These are phyloP conservation scores for Tetheella fluctuosa DNA, from an alignment of 2,888 invertebrate genomes.

Conservation along the genomic window DNA sequence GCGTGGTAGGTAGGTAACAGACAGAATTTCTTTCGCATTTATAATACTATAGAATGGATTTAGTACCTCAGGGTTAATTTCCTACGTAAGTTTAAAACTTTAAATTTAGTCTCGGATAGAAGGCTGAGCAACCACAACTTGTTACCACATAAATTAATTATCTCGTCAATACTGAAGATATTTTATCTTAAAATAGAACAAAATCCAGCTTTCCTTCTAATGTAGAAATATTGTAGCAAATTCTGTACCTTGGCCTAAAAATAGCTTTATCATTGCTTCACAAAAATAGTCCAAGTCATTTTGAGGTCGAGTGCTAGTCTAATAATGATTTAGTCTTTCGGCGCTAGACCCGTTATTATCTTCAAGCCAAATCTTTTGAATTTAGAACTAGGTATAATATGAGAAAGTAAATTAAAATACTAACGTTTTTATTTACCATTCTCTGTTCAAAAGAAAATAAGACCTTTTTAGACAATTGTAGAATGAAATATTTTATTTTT, in stretches of 20 bases:
- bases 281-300: neutral
- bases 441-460: neutral
- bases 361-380: too few species aligned
- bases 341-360: neutral
- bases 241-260: neutral
- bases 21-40: too few species aligned
- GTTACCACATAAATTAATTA: neutral
- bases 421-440: too few species aligned
- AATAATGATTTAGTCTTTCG: conserved; percentile 1
- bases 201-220: neutral
- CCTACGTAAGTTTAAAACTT: too few species aligned
- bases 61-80: too few species aligned
- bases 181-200: neutral
- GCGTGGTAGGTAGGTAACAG: too few species aligned
- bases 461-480: neutral
- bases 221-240: neutral
- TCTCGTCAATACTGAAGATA: neutral
- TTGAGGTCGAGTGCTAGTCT: neutral
- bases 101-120: too few species aligned
- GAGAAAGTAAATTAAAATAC: too few species aligned
- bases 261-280: neutral
- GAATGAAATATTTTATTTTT: neutral
- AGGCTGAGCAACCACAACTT: too few species aligned
- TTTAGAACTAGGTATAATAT: too few species aligned
- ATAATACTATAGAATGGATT: too few species aligned